Conservation (phyloP, 1,140 invertebrate species). For the Zaprionus davidi region DNA sequence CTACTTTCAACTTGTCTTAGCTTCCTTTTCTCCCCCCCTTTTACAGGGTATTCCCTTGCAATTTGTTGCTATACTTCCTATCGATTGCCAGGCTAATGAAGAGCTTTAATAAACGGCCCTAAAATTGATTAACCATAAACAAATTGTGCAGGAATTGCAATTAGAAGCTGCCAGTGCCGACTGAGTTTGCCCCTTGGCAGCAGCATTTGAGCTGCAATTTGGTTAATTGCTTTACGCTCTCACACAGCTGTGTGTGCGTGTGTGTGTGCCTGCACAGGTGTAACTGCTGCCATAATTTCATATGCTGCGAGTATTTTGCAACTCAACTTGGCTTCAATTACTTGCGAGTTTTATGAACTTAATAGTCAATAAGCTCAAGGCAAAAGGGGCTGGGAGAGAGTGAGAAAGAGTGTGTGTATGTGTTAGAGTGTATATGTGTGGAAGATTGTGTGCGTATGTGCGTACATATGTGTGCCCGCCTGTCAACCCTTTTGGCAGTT, state of each 20-base stretch:
- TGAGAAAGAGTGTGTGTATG: slow-evolving; percentile 31
- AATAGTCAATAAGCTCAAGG: slow-evolving; percentile 72
- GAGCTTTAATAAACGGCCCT: slow-evolving; percentile 35
- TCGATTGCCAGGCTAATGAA: slow-evolving; percentile 32
- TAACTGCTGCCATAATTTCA: slow-evolving; percentile 54
- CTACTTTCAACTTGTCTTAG: not conserved
- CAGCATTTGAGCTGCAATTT: slow-evolving; percentile 67
- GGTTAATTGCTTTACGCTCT: slow-evolving; percentile 70
- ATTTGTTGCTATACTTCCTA: not conserved
- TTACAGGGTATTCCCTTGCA: not conserved
- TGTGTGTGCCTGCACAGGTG: slow-evolving; percentile 20
- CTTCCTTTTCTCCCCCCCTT: not conserved
- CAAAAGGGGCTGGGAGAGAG: too few relatives aligned
- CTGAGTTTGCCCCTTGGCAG: slow-evolving; percentile 36
- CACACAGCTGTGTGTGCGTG: slow-evolving; percentile 27
- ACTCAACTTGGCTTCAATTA: slow-evolving; percentile 60
- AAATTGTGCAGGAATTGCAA: slow-evolving; percentile 40
- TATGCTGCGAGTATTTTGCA: slow-evolving; percentile 44
- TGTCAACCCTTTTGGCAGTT: slow-evolving; percentile 55
- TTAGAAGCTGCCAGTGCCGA: slow-evolving; percentile 23
- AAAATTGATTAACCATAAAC: slow-evolving; percentile 46
- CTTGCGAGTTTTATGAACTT: slow-evolving; percentile 70
- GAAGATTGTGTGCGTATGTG: slow-evolving; percentile 21
- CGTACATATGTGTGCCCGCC: slow-evolving; percentile 8
- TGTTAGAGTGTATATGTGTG: slow-evolving; percentile 9